Percentiles rank a stretch among this genome's conserved stretches.
phyloP scores from a whole-genome alignment of 2,113 vertebrate species.

The Phalacrocorax aristotelis region DNA sequence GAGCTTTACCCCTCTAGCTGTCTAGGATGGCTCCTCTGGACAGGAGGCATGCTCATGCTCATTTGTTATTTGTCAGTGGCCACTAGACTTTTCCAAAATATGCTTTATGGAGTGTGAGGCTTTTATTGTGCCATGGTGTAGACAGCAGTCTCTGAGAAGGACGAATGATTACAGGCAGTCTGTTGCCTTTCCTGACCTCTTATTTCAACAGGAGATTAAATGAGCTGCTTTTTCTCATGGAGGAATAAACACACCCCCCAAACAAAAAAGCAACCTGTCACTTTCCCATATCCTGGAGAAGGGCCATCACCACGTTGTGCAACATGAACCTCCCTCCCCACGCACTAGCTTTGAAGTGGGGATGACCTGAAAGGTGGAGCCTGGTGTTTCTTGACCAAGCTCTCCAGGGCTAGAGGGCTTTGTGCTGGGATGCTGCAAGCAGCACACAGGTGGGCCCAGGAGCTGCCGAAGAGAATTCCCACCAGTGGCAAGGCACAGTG shows the following conservation, averaged over 20 bases:
- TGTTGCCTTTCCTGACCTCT: not conserved
- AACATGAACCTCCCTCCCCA: not conserved
- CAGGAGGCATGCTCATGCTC: rapidly evolving
- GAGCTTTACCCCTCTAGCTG: not conserved
- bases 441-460: not conserved
- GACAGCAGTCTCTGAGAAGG: not conserved
- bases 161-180: not conserved
- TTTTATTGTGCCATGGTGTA: not conserved
- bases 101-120: not conserved
- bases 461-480: not conserved
- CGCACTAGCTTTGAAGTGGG: not conserved
- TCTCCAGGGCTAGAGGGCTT: not conserved
- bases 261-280: not conserved
- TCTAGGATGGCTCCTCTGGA: not conserved
- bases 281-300: not conserved
- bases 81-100: not conserved
- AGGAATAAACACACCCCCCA: not conserved
- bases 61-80: not conserved
- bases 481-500: not conserved
- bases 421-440: not conserved
- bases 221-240: not conserved
- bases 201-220: not conserved
- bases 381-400: not conserved
- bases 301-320: rapidly evolving
- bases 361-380: not conserved